These are phyloP conservation scores for Helicoverpa assulta DNA, from an alignment of 2,888 invertebrate genomes.

Conservation along the genomic window DNA sequence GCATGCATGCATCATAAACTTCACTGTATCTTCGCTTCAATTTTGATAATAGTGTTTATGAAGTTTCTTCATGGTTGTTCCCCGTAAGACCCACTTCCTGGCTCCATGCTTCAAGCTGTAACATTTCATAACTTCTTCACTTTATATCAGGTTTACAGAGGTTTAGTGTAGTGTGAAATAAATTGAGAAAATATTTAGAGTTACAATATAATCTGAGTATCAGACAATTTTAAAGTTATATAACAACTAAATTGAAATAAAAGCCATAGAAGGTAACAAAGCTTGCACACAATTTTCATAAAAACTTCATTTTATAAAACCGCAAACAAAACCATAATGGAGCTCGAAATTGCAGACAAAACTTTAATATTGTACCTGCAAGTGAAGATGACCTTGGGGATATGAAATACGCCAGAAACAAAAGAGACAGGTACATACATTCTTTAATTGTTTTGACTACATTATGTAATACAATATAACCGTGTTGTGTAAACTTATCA, in stretches of 20 bases:
- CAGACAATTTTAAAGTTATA: not conserved
- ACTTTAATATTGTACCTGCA: slow-evolving; percentile 47
- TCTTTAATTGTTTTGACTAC: slow-evolving; percentile 32
- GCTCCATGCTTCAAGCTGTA: no score
- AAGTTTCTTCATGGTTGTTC: no score
- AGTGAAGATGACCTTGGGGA: slow-evolving; percentile 47
- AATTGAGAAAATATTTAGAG: no score
- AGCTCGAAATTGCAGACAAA: slow-evolving; percentile 46
- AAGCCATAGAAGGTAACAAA: slow-evolving; percentile 16
- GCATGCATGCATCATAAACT: no score
- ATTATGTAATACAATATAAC: slow-evolving; percentile 34
- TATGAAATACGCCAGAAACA: slow-evolving; percentile 35
- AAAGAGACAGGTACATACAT: slow-evolving; percentile 25
- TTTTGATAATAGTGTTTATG: no score
- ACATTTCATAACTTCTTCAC: no score
- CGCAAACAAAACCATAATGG: slow-evolving; percentile 32
- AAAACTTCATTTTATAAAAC: slow-evolving; percentile 48
- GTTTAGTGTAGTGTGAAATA: no score
- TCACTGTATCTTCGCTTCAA: no score
- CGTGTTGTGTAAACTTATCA: slow-evolving; percentile 34
- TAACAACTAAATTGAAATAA: slow-evolving; percentile 17
- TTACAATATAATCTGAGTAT: no score
- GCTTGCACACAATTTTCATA: slow-evolving; percentile 33
- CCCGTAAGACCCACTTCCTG: no score
- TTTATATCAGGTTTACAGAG: no score